A percentile compares a stretch with the other conserved stretches of the same genome.
Evolutionary conservation across 2,888 invertebrate genomes (phyloP).

Genomic region (Gortyna flavago): DNA sequence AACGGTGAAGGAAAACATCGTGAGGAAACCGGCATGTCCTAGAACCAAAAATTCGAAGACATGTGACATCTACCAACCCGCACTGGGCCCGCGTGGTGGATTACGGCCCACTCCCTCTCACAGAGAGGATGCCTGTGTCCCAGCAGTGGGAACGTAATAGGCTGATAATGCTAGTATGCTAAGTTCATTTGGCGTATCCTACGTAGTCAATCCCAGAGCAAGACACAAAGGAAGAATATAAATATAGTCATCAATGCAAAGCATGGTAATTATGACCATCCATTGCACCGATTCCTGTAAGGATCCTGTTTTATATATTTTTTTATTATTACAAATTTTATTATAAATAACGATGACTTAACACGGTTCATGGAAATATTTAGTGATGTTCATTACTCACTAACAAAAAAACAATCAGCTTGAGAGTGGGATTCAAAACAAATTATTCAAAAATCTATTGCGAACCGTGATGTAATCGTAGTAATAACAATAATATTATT

Average conservation of each 20-base stretch:
- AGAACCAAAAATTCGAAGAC: no score
- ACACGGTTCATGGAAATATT: slow-evolving; percentile 8
- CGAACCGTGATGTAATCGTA: slow-evolving; percentile 20
- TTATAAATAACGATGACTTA: slow-evolving; percentile 15
- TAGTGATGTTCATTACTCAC: slow-evolving; percentile 14
- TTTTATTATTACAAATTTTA: neutral
- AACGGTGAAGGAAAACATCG: no score
- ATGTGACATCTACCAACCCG: no score
- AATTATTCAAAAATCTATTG: slow-evolving; percentile 4
- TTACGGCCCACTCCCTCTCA: no score
- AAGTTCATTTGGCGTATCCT: neutral
- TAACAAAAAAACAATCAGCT: slow-evolving; percentile 27
- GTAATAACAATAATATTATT: neutral
- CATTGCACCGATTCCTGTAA: neutral
- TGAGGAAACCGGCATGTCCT: no score
- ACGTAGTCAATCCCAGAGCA: neutral
- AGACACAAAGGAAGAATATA: neutral
- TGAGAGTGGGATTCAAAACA: slow-evolving; percentile 28
- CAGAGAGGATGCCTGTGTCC: no score
- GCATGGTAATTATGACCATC: neutral
- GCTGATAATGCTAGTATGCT: no score
- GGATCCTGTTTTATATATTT: neutral
- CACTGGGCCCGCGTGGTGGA: no score
- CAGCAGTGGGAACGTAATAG: no score
- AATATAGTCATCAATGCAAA: neutral